A percentile compares a stretch with the other conserved stretches of the same genome.
These are phyloP conservation scores for Eudyptes chrysolophus DNA, from an alignment of 2,113 vertebrate species.

Conservation along the genomic window DNA sequence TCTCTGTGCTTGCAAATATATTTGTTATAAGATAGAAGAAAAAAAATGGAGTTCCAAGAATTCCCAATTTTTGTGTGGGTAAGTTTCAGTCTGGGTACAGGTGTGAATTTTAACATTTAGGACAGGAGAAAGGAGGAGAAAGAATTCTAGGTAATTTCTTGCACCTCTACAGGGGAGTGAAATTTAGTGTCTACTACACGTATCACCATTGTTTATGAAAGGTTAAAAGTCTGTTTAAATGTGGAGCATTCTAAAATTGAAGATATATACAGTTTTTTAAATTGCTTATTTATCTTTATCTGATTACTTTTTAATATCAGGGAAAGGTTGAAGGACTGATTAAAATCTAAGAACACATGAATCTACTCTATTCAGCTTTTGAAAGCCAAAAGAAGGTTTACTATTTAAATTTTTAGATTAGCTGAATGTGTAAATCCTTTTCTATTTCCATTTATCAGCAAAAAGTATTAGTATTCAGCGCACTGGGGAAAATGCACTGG, in stretches of 20 bases:
- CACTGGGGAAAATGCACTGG: background rate
- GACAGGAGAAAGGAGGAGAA: background rate
- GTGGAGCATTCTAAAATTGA: background rate
- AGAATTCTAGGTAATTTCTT: background rate
- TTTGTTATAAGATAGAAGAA: background rate
- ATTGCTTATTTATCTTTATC: background rate
- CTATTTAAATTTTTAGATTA: background rate
- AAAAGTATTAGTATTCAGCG: background rate
- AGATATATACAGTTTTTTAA: background rate
- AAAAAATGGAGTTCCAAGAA: background rate
- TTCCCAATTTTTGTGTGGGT: fast-evolving
- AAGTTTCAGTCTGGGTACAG: background rate
- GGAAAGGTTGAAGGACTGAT: background rate
- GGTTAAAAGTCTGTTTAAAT: background rate
- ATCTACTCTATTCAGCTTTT: background rate
- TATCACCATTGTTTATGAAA: background rate
- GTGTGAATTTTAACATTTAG: background rate
- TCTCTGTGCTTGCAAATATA: background rate
- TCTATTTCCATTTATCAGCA: background rate
- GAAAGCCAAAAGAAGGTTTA: background rate
- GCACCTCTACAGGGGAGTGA: background rate
- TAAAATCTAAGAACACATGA: background rate
- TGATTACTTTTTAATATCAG: background rate
- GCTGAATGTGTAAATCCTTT: background rate
- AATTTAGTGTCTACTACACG: background rate